phyloP scores from a whole-genome alignment of 2,888 invertebrate species.

The Folsomia manolachei region DNA sequence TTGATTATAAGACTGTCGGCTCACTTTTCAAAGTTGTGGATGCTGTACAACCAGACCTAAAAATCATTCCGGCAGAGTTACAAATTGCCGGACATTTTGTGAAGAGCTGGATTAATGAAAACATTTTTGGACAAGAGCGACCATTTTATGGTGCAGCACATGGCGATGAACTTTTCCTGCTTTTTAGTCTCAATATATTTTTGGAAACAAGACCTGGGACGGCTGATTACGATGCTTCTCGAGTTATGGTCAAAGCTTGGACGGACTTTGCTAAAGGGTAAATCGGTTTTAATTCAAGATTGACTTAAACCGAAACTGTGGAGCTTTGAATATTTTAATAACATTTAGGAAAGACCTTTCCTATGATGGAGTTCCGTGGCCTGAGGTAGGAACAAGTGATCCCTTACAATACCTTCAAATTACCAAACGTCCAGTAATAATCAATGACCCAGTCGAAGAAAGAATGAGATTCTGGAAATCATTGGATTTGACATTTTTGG shows the following conservation, averaged over 20 bases:
- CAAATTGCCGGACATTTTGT: constrained; percentile 26
- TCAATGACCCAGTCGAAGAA: constrained; percentile 25
- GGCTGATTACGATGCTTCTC: constrained; percentile 23
- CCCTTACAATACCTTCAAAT: constrained; percentile 22
- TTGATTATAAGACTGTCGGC: constrained; percentile 25
- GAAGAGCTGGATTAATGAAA: constrained; percentile 24
- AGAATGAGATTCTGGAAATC: constrained; percentile 24
- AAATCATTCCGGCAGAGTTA: constrained; percentile 19
- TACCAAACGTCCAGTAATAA: constrained; percentile 21
- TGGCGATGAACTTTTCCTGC: constrained; percentile 26
- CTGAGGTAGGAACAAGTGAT: background rate
- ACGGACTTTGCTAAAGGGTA: constrained; percentile 24
- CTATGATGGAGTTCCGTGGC: background rate
- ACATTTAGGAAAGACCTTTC: background rate
- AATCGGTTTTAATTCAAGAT: background rate
- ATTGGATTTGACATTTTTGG: background rate
- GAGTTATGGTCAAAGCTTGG: constrained; percentile 26
- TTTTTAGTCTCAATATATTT: constrained; percentile 24
- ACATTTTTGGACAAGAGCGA: constrained; percentile 23
- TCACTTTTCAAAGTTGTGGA: constrained; percentile 23
- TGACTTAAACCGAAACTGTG: background rate
- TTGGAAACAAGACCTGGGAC: constrained; percentile 15
- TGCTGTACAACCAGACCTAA: constrained; percentile 9
- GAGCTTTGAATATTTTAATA: no score
- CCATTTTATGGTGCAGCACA: constrained; percentile 30